Base-by-base conservation (phyloP, 2,888 invertebrate genomes). In the Cistogaster globosa region DNA sequence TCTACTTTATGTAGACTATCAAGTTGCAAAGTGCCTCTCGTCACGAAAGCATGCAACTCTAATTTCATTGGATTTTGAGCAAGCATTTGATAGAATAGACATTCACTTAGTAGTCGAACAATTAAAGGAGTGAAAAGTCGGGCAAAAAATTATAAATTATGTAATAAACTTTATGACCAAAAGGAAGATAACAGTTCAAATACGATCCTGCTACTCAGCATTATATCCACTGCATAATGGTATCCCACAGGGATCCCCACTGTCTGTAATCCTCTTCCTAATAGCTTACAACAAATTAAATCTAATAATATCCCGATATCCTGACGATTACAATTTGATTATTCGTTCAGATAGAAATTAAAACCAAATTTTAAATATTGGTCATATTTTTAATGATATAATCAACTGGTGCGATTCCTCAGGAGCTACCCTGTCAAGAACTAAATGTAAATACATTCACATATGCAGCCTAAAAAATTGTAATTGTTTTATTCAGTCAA, bases 271-370 rank as follows among this genome's bases (percentile, higher is more conserved):
- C 6, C 38, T 83, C 7, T 83, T 86, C 14, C 55, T 76, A 4
- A 69, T 82, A 32, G 82, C 85, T 0, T 82, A 65, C 55, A 78
- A 82, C 26, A 78, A 82, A 53, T 72, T 86, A 0, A 32, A 60
- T 14, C n/a, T 67, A 38, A 67, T 68, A n/a, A 77, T 84, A 53
- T 83, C 74, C 0, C 8, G 62, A 18, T 87, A 84, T 32, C 83
- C 86, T 2, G 86, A 88, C 36, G 88, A 87, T 60, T 87, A 86
- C 8, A 68, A 86, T 38, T 2, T 86, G 20, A 62, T 84, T 6
- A 63, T 65, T 14, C 82, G 76, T 65, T 26, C 80, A 16, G 85
- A 65, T 42, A 84, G 80, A 38, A 38, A 7, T 1, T 5, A 38
- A 38, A 38, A 1, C 38, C 7, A 38, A 38, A 38, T 6, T 1